phyloP scores from a whole-genome alignment of 2,797 vertebrate species.

The Peromyscus eremicus region DNA sequence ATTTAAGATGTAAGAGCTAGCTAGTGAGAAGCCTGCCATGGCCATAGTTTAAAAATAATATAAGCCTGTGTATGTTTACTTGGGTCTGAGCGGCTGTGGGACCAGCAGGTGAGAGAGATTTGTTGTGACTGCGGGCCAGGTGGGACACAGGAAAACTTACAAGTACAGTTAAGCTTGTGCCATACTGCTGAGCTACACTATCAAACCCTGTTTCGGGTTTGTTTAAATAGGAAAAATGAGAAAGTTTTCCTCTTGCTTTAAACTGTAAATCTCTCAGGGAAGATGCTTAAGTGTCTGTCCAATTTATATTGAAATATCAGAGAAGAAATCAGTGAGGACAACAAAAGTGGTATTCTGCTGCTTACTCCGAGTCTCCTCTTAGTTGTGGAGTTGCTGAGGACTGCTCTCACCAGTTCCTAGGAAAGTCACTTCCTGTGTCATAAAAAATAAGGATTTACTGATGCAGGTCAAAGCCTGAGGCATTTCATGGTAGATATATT shows the following conservation, averaged over 20 bases:
- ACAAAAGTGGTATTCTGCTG: constrained; percentile 22
- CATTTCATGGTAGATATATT: constrained; percentile 78
- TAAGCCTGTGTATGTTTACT: no score
- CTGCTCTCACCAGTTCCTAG: constrained; percentile 18
- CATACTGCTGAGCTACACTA: neutral
- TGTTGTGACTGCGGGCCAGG: no score
- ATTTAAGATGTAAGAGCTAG: no score
- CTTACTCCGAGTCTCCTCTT: neutral
- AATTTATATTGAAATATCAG: constrained; percentile 34
- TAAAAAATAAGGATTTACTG: constrained; percentile 69
- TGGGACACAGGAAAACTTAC: no score
- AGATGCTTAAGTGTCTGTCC: neutral
- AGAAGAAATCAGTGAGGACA: constrained; percentile 13
- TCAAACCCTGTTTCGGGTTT: neutral
- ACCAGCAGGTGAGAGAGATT: no score
- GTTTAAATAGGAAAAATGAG: neutral
- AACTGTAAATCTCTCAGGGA: constrained; percentile 14
- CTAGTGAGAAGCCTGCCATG: no score
- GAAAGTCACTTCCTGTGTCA: neutral
- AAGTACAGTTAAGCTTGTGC: neutral
- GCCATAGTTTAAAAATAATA: no score
- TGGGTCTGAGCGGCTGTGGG: no score
- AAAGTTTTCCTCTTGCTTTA: constrained; percentile 10
- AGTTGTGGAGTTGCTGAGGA: neutral
- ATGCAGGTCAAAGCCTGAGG: constrained; percentile 61